phyloP scores from a whole-genome alignment of 2,888 invertebrate species.

The Allygus modestus region DNA sequence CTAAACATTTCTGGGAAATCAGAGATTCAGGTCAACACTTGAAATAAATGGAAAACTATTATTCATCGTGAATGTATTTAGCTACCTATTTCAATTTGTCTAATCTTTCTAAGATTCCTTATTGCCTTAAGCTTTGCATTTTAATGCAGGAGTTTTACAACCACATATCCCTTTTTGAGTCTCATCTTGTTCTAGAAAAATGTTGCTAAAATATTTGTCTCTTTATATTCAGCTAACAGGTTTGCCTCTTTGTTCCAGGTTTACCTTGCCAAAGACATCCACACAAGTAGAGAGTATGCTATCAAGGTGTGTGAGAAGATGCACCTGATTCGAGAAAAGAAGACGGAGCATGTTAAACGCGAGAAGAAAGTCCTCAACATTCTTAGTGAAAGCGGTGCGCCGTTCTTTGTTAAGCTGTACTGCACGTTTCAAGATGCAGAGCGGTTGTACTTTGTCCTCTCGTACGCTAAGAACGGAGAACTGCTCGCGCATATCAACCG shows the following conservation, averaged over 20 bases:
- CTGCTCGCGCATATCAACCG: constrained; percentile 94
- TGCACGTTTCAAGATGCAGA: constrained; percentile 98
- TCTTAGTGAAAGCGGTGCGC: constrained; percentile 82
- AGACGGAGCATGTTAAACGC: constrained; percentile 93
- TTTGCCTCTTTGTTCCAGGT: constrained; percentile 76
- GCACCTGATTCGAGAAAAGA: constrained; percentile 95
- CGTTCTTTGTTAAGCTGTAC: constrained; percentile 95
- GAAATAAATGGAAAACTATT: too few species aligned
- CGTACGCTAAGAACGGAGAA: constrained; percentile 97
- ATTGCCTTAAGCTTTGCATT: too few species aligned
- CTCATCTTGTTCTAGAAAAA: too few species aligned
- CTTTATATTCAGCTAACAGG: not conserved
- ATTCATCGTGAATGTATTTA: too few species aligned
- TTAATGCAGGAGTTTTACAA: too few species aligned
- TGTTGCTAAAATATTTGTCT: too few species aligned
- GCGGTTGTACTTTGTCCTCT: constrained; percentile 96
- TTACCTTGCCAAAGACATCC: constrained; percentile 94
- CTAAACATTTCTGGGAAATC: too few species aligned
- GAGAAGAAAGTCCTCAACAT: constrained; percentile 96
- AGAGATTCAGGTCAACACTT: too few species aligned
- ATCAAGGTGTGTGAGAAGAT: constrained; percentile 99
- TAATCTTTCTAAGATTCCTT: too few species aligned
- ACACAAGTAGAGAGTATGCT: constrained; percentile 93
- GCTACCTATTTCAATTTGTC: too few species aligned
- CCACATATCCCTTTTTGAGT: too few species aligned